These are phyloP conservation scores for Pediacus dermestoides DNA, from an alignment of 2,888 invertebrate genomes.

Conservation along the genomic window DNA sequence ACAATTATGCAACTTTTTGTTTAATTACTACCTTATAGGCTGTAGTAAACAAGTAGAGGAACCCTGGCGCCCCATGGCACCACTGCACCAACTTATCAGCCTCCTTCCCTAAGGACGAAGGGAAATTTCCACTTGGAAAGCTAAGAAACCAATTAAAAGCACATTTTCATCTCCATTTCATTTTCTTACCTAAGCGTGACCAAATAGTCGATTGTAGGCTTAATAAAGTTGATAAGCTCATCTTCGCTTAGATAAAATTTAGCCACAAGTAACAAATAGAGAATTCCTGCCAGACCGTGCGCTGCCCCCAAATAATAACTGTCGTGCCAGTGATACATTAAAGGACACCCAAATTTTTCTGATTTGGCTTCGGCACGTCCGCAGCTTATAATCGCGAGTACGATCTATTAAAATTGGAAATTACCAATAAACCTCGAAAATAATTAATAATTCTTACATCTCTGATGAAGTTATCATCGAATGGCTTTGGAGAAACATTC, in stretches of 20 bases:
- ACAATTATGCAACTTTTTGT: not conserved
- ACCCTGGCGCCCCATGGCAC: constrained; percentile 94
- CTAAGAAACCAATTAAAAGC: constrained; percentile 22
- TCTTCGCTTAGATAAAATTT: constrained; percentile 53
- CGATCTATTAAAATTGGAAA: not conserved
- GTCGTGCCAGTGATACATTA: constrained; percentile 85
- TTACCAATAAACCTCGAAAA: too few species aligned
- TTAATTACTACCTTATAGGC: constrained; percentile 62
- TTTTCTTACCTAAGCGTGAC: constrained; percentile 47
- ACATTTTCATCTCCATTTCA: constrained; percentile 5
- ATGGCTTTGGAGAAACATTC: constrained; percentile 57
- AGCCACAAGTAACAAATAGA: constrained; percentile 78
- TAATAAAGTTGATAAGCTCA: constrained; percentile 58
- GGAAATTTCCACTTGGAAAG: constrained; percentile 67
- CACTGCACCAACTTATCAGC: constrained; percentile 81
- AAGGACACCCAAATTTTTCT: constrained; percentile 58
- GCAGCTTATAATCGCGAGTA: constrained; percentile 54
- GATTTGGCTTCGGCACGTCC: constrained; percentile 60
- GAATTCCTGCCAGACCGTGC: constrained; percentile 83
- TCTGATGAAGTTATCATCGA: constrained; percentile 58
- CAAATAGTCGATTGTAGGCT: constrained; percentile 65
- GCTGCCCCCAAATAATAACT: constrained; percentile 85
- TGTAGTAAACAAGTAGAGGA: constrained; percentile 65
- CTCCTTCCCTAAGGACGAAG: constrained; percentile 68
- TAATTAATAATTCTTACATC: constrained; percentile 55